A percentile compares a stretch with the other conserved stretches of the same genome.
These are phyloP conservation scores for Oxycera nigricornis DNA, from an alignment of 2,888 invertebrate genomes.

Conservation along the genomic window DNA sequence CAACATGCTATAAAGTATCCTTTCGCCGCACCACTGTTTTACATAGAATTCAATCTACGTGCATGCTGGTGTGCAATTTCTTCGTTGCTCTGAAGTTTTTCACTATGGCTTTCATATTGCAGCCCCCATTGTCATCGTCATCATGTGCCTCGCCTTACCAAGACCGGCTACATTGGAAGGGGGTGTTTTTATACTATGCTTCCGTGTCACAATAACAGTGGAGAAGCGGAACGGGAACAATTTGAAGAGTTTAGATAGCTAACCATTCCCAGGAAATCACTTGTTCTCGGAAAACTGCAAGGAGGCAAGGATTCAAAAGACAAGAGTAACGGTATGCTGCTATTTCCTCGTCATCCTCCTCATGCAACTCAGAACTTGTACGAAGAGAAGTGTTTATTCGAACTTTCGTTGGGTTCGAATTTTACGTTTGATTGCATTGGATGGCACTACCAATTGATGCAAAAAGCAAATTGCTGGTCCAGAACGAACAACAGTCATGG, in stretches of 20 bases:
- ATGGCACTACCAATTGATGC: no score
- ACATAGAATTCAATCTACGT: neutral
- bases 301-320: neutral
- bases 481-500: neutral
- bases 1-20: slow-evolving; percentile 1
- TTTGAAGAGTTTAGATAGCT: slow-evolving; percentile 3
- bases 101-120: neutral
- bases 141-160: no score
- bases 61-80: neutral
- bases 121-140: neutral
- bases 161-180: no score
- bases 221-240: neutral
- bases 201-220: neutral
- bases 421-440: neutral
- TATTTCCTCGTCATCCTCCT: neutral
- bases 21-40: neutral
- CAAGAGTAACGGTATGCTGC: neutral
- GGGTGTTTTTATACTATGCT: neutral
- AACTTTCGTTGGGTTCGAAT: no score
- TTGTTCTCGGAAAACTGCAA: neutral
- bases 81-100: neutral
- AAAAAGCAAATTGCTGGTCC: slow-evolving; percentile 21
- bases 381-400: neutral
- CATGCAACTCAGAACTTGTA: neutral
- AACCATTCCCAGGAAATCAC: neutral